These are phyloP conservation scores for Microctenopoma steveboyesi DNA, from an alignment of 2,797 vertebrate species.

Conservation along the genomic window DNA sequence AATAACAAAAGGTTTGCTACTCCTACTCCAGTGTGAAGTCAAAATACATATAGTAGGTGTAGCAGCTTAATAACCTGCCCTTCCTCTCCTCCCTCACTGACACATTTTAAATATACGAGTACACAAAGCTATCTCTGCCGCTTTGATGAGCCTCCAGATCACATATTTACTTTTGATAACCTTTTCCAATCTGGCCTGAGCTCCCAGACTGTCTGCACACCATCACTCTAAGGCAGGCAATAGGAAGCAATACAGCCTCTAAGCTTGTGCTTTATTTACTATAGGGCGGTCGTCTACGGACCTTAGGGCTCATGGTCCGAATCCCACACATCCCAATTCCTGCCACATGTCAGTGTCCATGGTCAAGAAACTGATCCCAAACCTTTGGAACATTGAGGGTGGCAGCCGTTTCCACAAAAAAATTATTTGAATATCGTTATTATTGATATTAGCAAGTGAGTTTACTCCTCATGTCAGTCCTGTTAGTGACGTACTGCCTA, in stretches of 20 bases:
- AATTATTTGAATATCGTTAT: too few species aligned
- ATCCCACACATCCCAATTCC: too few species aligned
- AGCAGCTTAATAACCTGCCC: constrained; percentile 48
- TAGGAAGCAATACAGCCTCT: constrained; percentile 49
- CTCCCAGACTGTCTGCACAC: constrained; percentile 53
- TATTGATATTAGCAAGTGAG: constrained; percentile 34
- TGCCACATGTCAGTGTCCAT: too few species aligned
- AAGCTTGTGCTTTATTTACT: constrained; percentile 41
- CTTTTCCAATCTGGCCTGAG: constrained; percentile 53
- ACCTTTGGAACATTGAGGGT: too few species aligned
- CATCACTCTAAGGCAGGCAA: constrained; percentile 53
- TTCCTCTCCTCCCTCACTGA: constrained; percentile 35
- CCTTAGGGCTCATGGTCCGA: too few species aligned
- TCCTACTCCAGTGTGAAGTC: constrained; percentile 16
- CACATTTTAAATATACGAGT: constrained; percentile 79
- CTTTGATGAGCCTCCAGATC: constrained; percentile 76
- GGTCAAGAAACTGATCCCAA: too few species aligned
- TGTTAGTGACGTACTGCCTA: constrained; percentile 52
- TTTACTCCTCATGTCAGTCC: constrained; percentile 56
- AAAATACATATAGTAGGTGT: constrained; percentile 63
- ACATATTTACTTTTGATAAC: constrained; percentile 82
- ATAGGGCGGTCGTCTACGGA: background rate
- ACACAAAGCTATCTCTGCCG: constrained; percentile 81
- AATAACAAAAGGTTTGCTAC: constrained; percentile 2
- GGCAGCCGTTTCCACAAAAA: too few species aligned